These are phyloP conservation scores for Bellardia pandia DNA, from an alignment of 2,888 invertebrate genomes.

Conservation along the genomic window DNA sequence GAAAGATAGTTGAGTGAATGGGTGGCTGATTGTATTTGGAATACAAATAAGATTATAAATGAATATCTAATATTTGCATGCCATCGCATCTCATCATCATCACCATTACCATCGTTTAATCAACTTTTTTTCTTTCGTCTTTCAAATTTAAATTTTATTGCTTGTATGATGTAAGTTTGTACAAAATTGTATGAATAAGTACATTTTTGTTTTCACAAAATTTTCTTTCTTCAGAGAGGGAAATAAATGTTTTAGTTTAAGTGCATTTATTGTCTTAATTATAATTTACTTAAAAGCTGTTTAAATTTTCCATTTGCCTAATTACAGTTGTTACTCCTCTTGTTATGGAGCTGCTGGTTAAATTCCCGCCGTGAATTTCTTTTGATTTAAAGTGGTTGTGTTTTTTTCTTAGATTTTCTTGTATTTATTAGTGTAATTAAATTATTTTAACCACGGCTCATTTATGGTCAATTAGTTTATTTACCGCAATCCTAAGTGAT, in stretches of 20 bases:
- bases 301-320: neutral
- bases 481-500: neutral
- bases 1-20: constrained; percentile 21
- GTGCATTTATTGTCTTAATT: neutral
- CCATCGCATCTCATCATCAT: constrained; percentile 34
- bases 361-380: neutral
- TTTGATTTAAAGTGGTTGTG: neutral
- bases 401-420: neutral
- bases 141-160: constrained; percentile 7
- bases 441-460: neutral
- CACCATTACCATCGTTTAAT: constrained; percentile 37
- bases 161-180: constrained; percentile 35
- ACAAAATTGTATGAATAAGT: constrained; percentile 16
- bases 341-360: neutral
- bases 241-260: constrained; percentile 7
- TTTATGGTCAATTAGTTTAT: neutral
- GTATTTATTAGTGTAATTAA: neutral
- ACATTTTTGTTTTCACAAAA: neutral
- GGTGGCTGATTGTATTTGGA: constrained; percentile 38
- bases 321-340: neutral
- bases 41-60: constrained; percentile 43
- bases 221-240: neutral
- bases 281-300: neutral
- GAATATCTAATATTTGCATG: constrained; percentile 49
- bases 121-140: constrained; percentile 28